These are phyloP conservation scores for Lota lota DNA, from an alignment of 2,113 vertebrate genomes.

Conservation along the genomic window DNA sequence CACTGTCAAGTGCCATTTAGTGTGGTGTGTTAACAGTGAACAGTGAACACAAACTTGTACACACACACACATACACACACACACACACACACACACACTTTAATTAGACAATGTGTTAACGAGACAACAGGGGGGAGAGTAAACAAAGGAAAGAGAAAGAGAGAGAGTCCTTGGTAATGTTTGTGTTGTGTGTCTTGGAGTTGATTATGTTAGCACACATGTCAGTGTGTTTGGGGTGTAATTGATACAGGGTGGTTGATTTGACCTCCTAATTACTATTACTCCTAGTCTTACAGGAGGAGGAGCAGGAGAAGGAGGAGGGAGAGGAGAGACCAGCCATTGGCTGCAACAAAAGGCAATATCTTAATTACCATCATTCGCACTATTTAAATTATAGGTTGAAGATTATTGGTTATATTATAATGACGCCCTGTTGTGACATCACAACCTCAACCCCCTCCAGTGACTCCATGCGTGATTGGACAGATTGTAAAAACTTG, in stretches of 20 bases:
- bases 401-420: no score
- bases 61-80: slow-evolving; percentile 15
- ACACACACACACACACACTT: slow-evolving; percentile 54
- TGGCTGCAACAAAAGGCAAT: no score
- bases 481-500: no score
- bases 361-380: slow-evolving; percentile 61
- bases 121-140: slow-evolving; percentile 38
- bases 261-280: slow-evolving; percentile 99
- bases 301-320: slow-evolving; percentile 11
- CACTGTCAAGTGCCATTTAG: slow-evolving; percentile 59
- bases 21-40: slow-evolving; percentile 49
- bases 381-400: no score
- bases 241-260: slow-evolving; percentile 91
- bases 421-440: no score
- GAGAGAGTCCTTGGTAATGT: neutral
- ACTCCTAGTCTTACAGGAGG: slow-evolving; percentile 89
- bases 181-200: no score
- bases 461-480: no score
- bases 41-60: no score
- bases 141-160: neutral
- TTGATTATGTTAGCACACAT: neutral
- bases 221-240: slow-evolving; percentile 64
- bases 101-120: slow-evolving; percentile 60
- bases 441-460: no score
- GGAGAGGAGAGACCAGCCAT: neutral